Percentiles rank a stretch among this genome's conserved stretches.
Evolutionary conservation across 1,140 invertebrate genomes (phyloP).

Genomic region (roundworm (Caenorhabditis elegans)): DNA sequence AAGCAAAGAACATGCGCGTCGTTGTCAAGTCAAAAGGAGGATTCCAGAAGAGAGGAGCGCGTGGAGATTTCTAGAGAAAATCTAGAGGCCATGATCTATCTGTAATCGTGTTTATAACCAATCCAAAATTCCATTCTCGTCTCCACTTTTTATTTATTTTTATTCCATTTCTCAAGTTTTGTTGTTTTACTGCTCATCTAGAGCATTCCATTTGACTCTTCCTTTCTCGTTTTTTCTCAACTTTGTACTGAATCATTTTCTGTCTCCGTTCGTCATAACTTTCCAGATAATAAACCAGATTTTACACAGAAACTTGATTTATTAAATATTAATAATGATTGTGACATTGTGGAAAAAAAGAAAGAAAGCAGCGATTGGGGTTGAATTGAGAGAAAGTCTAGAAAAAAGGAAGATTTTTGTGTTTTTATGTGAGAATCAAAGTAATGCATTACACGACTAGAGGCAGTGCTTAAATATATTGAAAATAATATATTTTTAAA

Average conservation of each 20-base stretch:
- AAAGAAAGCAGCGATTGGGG: slow-evolving; percentile 5
- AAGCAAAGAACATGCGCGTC: slow-evolving; percentile 13
- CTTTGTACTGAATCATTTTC: no score
- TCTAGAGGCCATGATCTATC: not conserved
- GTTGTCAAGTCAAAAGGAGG: not conserved
- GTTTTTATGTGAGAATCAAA: slow-evolving; percentile 15
- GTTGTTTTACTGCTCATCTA: not conserved
- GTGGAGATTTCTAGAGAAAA: not conserved
- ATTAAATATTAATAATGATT: not conserved
- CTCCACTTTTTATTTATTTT: not conserved
- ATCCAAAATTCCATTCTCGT: not conserved
- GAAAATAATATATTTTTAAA: not conserved
- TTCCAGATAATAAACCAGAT: no score
- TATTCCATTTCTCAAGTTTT: not conserved
- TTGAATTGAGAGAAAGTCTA: not conserved
- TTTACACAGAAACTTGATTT: not conserved
- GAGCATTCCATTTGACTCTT: no score
- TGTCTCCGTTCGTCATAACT: no score
- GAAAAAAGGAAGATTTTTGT: not conserved
- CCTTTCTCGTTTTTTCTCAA: no score
- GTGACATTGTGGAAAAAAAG: not conserved
- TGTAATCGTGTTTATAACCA: slow-evolving; percentile 7
- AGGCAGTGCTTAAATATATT: not conserved
- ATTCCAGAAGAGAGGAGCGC: not conserved
- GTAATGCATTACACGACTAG: slow-evolving; percentile 20